A percentile compares a stretch with the other conserved stretches of the same genome.
Conservation (phyloP, 2,113 vertebrate genomes). For the Periophthalmus modestus region DNA sequence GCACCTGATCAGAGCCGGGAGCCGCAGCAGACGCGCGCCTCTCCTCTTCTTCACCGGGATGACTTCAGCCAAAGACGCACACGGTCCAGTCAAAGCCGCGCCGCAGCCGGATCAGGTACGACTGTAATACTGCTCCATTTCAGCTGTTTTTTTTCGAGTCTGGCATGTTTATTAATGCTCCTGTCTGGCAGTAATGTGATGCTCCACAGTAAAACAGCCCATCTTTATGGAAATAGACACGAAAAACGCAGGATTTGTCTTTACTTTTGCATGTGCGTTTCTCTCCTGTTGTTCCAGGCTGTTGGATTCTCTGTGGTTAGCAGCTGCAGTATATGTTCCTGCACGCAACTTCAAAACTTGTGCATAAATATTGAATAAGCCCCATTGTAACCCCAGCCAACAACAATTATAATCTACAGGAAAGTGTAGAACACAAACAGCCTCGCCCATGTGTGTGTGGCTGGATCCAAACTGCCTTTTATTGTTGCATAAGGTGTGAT, state of each 20-base stretch:
- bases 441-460: not conserved
- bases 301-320: not conserved
- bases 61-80: slow-evolving; percentile 91
- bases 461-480: not conserved
- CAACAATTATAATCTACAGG: slow-evolving; percentile 23
- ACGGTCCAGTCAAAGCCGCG: slow-evolving; percentile 81
- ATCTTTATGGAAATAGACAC: not conserved
- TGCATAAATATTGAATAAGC: slow-evolving; percentile 47
- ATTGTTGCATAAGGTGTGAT: not conserved
- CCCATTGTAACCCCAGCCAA: slow-evolving; percentile 31
- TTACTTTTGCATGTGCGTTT: not conserved
- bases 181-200: not conserved
- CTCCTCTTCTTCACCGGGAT: slow-evolving; percentile 74
- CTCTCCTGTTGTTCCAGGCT: not conserved
- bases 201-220: not conserved
- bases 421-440: slow-evolving; percentile 6
- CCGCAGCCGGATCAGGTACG: slow-evolving; percentile 92
- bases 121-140: not conserved
- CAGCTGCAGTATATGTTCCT: not conserved
- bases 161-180: not conserved
- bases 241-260: not conserved
- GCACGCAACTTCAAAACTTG: slow-evolving; percentile 41
- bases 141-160: not conserved
- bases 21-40: slow-evolving; percentile 20
- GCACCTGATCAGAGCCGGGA: slow-evolving; percentile 40